Base-by-base conservation (phyloP, 2,888 invertebrate species). In the Meganola albula region DNA sequence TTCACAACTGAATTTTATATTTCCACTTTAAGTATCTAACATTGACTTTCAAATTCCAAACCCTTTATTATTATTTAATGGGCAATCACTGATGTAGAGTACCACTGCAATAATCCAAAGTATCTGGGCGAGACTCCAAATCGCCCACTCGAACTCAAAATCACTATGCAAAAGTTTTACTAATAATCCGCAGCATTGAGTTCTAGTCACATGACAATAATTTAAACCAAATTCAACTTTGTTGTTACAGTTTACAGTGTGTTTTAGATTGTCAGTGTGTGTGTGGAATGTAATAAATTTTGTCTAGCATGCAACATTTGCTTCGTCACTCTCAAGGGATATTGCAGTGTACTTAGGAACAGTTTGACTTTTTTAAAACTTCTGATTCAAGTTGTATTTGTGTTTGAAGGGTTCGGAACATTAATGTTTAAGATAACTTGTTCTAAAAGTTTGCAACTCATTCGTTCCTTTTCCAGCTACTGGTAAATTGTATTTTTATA, bases 281-380 rank as follows among this genome's bases (percentile, higher is more conserved):
- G 6, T 16, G 16, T 16, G 16, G 16, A 56, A 46, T 57, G 56
- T 58, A 63, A 61, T 64, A 63, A 69, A 69, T 69, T 68, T 66
- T 51, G 66, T 66, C 59, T 63, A 61, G 62, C 63, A 63, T 66
- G 65, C 68, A 64, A 63, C 68, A 66, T 67, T 66, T 63, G 61
- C 57, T 47, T 60, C 60, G 68, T 65, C 66, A 63, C 60, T 54
- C 66, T 62, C 56, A 29, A 59, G 66, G 62, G 62, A 64, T 61
- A 62, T 60, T 56, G 61, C 58, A 55, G 55, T 44, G 50, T 44
- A 48, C 53, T 54, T 50, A 52, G 52, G 44, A 34, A 33, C 38
- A 52, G 41, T 45, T 50, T 33, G 48, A 40, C 45, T 54, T 52
- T 49, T 37, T 9, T 24, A 39, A 48, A 49, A 52, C 41, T 49